phyloP scores from a whole-genome alignment of 2,113 vertebrate species.

The Neotragus moschatus region DNA sequence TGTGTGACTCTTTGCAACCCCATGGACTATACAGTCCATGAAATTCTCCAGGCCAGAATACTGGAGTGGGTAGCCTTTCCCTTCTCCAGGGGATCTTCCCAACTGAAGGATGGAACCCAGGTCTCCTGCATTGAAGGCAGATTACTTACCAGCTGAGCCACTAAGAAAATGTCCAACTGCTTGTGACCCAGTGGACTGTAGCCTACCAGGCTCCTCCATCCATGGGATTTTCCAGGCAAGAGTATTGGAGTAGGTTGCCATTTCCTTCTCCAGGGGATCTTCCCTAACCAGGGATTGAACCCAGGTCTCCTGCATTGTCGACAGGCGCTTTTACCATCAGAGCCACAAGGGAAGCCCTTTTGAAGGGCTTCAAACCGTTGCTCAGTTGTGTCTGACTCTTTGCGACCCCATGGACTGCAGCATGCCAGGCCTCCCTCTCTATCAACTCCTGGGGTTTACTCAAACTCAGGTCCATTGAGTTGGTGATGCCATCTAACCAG shows the following conservation, averaged over 20 bases:
- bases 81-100: not conserved
- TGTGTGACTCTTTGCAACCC: not conserved
- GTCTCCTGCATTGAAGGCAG: not conserved
- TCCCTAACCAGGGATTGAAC: not conserved
- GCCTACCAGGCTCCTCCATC: not conserved
- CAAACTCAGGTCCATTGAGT: not conserved
- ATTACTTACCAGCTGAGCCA: not conserved
- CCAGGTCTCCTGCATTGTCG: fast-evolving
- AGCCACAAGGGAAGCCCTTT: not conserved
- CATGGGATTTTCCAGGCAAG: not conserved
- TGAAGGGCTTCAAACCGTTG: not conserved
- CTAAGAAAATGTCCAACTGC: not conserved
- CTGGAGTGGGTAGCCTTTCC: not conserved
- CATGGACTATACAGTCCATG: not conserved
- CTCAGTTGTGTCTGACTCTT: not conserved
- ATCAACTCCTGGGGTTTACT: not conserved
- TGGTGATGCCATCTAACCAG: not conserved
- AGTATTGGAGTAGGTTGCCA: not conserved
- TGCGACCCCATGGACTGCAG: not conserved
- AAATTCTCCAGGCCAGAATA: not conserved
- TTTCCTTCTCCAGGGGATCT: not conserved
- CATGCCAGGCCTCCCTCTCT: not conserved
- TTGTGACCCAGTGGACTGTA: not conserved
- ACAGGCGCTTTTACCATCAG: fast-evolving
- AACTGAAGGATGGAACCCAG: fast-evolving